Conservation (phyloP, 2,888 invertebrate species). For the Eurois occulta region DNA sequence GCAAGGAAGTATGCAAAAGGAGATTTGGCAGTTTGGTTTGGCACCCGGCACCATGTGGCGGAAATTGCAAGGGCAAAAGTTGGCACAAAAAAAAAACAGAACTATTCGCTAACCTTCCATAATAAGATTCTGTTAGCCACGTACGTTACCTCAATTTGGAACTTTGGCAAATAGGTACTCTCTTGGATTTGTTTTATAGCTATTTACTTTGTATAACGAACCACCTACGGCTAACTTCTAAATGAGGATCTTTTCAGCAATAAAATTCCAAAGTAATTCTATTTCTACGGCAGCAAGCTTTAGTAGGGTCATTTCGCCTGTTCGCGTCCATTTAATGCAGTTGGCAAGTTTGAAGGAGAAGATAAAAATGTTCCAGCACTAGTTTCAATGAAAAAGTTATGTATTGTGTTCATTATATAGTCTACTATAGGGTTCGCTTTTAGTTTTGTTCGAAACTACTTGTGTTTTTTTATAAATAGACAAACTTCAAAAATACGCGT, state of each 20-base stretch:
- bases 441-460: no score
- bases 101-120: slow-evolving; percentile 4
- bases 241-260: slow-evolving; percentile 20
- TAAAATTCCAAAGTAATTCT: slow-evolving; percentile 33
- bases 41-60: slow-evolving; percentile 28
- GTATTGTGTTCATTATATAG: no score
- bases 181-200: neutral
- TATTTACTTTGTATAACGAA: slow-evolving; percentile 1
- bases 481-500: no score
- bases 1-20: slow-evolving; percentile 16
- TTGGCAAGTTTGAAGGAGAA: no score
- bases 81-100: slow-evolving; percentile 31
- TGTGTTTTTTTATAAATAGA: no score
- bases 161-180: neutral
- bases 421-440: no score
- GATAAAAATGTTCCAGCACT: no score
- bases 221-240: slow-evolving; percentile 33
- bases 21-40: slow-evolving; percentile 43
- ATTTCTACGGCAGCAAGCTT: slow-evolving; percentile 20
- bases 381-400: no score
- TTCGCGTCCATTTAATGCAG: no score
- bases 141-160: slow-evolving; percentile 12
- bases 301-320: no score
- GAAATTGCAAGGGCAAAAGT: slow-evolving; percentile 20
- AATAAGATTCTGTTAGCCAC: slow-evolving; percentile 8